Percentiles rank a stretch among this genome's conserved stretches.
These are phyloP conservation scores for Epizoanthus rinbou DNA, from an alignment of 92 coral and sea anemone genomes.

Conservation along the genomic window DNA sequence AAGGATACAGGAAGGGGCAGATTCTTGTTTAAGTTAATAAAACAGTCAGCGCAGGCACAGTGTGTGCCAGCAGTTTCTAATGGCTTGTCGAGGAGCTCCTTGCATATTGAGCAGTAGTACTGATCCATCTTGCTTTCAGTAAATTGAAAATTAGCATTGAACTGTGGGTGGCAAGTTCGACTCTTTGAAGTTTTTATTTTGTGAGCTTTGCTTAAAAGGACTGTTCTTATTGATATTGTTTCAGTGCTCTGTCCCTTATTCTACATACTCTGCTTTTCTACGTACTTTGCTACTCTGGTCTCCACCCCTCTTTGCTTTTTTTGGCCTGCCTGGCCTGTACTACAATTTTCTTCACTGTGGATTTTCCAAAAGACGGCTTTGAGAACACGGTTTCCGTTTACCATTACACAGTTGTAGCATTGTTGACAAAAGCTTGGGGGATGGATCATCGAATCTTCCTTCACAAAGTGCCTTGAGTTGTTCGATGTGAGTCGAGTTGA, in stretches of 20 bases:
- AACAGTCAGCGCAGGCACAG: conserved; percentile 23
- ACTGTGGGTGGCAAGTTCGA: conserved; percentile 21
- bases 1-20: conserved; percentile 2
- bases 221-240: conserved; percentile 13
- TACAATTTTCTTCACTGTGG: conserved; percentile 13
- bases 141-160: conserved; percentile 5
- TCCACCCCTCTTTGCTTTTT: conserved; percentile 21
- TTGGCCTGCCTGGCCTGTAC: conserved; percentile 21
- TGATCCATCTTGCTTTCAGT: conserved; percentile 17
- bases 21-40: conserved; percentile 12
- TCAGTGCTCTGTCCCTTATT: neutral
- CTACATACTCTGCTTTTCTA: neutral
- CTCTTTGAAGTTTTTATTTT: neutral
- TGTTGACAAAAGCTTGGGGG: conserved; percentile 8
- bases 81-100: conserved; percentile 13
- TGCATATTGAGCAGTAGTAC: conserved; percentile 24
- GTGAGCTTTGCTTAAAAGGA: conserved; percentile 6
- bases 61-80: conserved; percentile 27
- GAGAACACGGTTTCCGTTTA: conserved; percentile 1
- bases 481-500: conserved; percentile 10
- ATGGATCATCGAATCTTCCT: neutral
- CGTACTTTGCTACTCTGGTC: too few relatives aligned
- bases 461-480: conserved; percentile 15
- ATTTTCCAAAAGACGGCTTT: conserved; percentile 11
- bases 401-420: conserved; percentile 30